Conservation (phyloP, 2,888 invertebrate species). For the Diplazon laetatorius region DNA sequence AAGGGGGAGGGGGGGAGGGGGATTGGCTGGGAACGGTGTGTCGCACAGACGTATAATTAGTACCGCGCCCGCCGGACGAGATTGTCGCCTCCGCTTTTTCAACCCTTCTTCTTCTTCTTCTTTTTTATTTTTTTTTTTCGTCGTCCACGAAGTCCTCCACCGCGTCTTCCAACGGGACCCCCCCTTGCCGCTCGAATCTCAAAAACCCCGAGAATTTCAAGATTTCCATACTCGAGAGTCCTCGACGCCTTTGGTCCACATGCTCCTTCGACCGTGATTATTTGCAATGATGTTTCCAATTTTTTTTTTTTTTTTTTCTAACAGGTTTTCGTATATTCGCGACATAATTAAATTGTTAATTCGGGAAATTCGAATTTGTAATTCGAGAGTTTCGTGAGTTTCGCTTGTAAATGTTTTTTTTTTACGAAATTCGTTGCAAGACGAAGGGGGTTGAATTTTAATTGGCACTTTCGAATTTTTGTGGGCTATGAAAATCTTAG, state of each 20-base stretch:
- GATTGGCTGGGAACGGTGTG: conserved; percentile 21
- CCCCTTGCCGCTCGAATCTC: conserved; percentile 21
- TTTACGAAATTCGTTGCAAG: too few relatives aligned
- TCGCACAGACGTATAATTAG: conserved; percentile 51
- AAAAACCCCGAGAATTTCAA: conserved; percentile 26
- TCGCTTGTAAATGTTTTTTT: too few relatives aligned
- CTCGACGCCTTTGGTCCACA: background rate
- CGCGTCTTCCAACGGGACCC: too few relatives aligned
- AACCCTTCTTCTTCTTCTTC: conserved; percentile 1
- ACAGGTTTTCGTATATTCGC: background rate
- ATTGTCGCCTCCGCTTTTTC: conserved; percentile 37
- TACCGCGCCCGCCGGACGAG: conserved; percentile 40
- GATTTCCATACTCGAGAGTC: conserved; percentile 28
- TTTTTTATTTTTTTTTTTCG: background rate
- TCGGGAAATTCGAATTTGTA: too few relatives aligned
- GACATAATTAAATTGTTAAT: background rate
- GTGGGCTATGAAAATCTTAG: background rate
- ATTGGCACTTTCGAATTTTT: too few relatives aligned
- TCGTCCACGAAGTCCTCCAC: background rate
- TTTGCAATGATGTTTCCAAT: background rate
- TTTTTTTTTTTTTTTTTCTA: conserved; percentile 2
- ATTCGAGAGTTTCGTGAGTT: too few relatives aligned
- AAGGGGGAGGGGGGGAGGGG: too few relatives aligned
- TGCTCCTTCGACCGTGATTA: background rate
- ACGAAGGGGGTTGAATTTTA: too few relatives aligned